Conservation (phyloP, 2,888 invertebrate genomes). For the Xylocampa areola region DNA sequence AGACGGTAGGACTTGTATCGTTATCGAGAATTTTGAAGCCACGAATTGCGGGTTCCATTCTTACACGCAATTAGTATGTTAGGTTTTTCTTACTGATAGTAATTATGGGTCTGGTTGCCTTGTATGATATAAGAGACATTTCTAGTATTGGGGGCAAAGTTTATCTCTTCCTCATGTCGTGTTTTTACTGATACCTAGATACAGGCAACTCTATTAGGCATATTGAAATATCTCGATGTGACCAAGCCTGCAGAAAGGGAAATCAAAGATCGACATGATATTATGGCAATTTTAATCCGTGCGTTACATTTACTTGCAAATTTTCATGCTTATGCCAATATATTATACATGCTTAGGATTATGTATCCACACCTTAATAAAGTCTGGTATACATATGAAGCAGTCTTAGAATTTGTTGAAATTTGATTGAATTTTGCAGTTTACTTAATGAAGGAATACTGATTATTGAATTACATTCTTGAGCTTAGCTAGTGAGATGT, state of each 20-base stretch:
- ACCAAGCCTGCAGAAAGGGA: slow-evolving; percentile 58
- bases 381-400: slow-evolving; percentile 24
- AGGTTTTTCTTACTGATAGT: too few species aligned
- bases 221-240: slow-evolving; percentile 34
- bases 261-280: slow-evolving; percentile 50
- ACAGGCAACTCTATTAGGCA: slow-evolving; percentile 31
- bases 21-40: too few species aligned
- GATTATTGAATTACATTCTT: too few species aligned
- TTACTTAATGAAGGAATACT: not conserved
- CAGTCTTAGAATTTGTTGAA: slow-evolving; percentile 7
- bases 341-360: slow-evolving; percentile 25
- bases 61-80: too few species aligned
- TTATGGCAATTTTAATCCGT: slow-evolving; percentile 46
- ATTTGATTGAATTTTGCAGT: not conserved
- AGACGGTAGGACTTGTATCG: too few species aligned
- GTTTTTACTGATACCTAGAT: slow-evolving; percentile 38
- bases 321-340: slow-evolving; percentile 14
- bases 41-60: too few species aligned
- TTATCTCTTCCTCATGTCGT: slow-evolving; percentile 46
- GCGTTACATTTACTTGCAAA: slow-evolving; percentile 55
- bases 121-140: too few species aligned
- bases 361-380: slow-evolving; percentile 15
- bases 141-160: not conserved
- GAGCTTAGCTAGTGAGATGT: too few species aligned
- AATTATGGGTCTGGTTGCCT: too few species aligned